Evolutionary conservation across 1,140 invertebrate genomes (phyloP), one percentile per base, ranked within the genome.

Genomic region (Hydropsyche tenuis): DNA sequence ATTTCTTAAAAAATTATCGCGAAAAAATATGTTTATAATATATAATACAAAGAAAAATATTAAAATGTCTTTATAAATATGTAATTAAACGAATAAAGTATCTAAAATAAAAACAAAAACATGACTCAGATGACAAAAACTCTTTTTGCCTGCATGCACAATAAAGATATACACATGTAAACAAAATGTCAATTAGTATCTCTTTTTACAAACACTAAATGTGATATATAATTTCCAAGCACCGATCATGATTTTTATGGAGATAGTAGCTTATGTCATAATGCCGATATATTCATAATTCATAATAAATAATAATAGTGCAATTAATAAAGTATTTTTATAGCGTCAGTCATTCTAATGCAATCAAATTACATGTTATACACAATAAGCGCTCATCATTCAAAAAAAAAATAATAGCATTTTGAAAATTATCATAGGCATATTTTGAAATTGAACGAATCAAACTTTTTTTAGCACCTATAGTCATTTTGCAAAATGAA

Each of bases 31-130:
- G 48, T 18, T 20, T 20, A 20, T 53, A 53, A 20, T 53, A 18
- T 53, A 53, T 20, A 46, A 53, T 27, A 60, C 56, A 60, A 60
- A 60, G 56, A 14, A 25, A 60, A 60, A 25, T 27, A 25, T 60
- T 60, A 60, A 60, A 25, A 60, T 60, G 56, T 60, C 56, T 60
- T 60, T 60, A 60, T 60, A 25, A 60, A 60, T 60, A 60, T n/a
- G 2, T 14, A 23, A 60, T 60, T 23, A 60, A 60, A 60, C n/a
- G n/a, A 60, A 60, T 60, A 60, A 37, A 37, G 30, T 4, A 37
- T 4, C 9, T 23, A 23, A 53, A 60, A 60, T 60, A 60, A 60
- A 60, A 22, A 60, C 12, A 60, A 60, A n/a, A n/a, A 48, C 22
- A 60, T 60, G 12, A 22, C 22, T 60, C 23, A 12, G 11, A 14